Percentiles rank a stretch among this genome's conserved stretches.
These are phyloP conservation scores for Sander lucioperca DNA, from an alignment of 2,113 vertebrate species.

Conservation along the genomic window DNA sequence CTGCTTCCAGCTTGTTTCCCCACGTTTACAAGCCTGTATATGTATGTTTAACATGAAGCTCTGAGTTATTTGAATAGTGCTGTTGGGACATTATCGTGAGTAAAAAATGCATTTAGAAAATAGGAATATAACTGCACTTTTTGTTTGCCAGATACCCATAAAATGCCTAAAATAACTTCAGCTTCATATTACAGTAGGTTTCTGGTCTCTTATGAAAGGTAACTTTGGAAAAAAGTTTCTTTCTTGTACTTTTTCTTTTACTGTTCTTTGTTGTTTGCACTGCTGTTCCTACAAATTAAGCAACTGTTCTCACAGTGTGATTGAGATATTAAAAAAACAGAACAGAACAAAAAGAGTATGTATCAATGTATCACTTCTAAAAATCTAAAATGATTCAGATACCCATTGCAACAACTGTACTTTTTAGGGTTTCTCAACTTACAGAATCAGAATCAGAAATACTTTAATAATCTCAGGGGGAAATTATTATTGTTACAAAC, in stretches of 20 bases:
- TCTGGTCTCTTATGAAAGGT: background rate
- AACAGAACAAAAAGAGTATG: background rate
- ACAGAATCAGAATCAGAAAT: no score
- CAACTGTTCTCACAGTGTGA: background rate
- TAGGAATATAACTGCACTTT: background rate
- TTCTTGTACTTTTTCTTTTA: background rate
- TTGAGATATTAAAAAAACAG: background rate
- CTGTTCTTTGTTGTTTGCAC: background rate
- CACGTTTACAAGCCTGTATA: constrained; percentile 42
- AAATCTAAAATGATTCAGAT: background rate
- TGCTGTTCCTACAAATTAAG: background rate
- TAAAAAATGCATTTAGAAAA: constrained; percentile 21
- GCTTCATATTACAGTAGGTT: background rate
- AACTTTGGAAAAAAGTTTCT: background rate
- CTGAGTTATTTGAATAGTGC: constrained; percentile 3
- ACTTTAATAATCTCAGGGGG: no score
- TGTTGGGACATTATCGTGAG: background rate
- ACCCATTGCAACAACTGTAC: background rate
- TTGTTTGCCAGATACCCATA: background rate
- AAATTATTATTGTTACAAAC: no score
- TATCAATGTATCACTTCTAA: background rate
- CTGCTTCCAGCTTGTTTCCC: constrained; percentile 50
- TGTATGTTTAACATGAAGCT: constrained; percentile 24
- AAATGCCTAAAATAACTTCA: constrained; percentile 2
- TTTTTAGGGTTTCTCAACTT: background rate